A percentile compares a stretch with the other conserved stretches of the same genome.
Evolutionary conservation across 2,113 vertebrate species (phyloP).

Genomic region (Melierax canorus): DNA sequence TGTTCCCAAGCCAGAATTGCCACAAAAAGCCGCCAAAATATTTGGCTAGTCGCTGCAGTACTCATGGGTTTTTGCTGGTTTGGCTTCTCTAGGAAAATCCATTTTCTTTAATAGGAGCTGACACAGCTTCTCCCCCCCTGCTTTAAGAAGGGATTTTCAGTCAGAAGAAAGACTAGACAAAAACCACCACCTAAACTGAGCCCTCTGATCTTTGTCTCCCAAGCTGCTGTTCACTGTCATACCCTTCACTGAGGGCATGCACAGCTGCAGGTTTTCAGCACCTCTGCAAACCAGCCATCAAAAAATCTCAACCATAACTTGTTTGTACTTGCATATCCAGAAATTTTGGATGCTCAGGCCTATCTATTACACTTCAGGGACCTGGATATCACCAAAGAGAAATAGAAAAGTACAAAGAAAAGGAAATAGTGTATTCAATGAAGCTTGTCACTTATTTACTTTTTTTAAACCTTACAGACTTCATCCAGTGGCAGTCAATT

Average conservation of each 20-base stretch:
- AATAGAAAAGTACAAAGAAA: background rate
- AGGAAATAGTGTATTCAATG: background rate
- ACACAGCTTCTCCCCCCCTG: background rate
- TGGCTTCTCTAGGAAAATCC: background rate
- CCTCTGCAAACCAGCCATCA: background rate
- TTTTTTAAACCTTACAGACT: background rate
- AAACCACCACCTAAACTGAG: background rate
- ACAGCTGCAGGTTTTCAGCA: background rate
- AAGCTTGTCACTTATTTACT: background rate
- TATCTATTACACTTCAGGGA: background rate
- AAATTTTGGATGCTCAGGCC: background rate
- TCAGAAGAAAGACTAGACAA: background rate
- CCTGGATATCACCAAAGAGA: background rate
- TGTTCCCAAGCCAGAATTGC: background rate
- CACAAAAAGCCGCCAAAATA: background rate
- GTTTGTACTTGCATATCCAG: background rate
- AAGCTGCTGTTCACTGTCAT: background rate
- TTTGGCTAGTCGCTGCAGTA: background rate
- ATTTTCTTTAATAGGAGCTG: background rate
- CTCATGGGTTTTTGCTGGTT: background rate
- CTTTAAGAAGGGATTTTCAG: background rate
- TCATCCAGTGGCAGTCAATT: background rate
- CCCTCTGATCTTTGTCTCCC: background rate
- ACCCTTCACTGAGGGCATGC: background rate
- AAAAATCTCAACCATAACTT: background rate